Evolutionary conservation across 1,140 invertebrate species (phyloP), one percentile per base, ranked within the genome.

Genomic region (Penaeus chinensis): DNA sequence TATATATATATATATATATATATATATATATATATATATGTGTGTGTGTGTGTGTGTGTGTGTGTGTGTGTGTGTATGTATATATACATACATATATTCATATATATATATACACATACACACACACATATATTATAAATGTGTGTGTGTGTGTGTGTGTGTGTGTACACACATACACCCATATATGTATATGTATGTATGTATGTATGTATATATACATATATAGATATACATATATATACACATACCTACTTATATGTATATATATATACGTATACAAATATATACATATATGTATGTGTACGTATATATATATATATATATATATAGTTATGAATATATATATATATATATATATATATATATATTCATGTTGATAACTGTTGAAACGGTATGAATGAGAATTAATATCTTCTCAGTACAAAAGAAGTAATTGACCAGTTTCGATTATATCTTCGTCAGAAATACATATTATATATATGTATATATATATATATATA

Each of bases 21-120:
- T 66, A 66, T 66, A 66, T 66, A 66, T 66, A 71, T n/a, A 71
- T 18, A 71, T 71, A 66, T 66, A 66, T 66, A 66, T 66, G 27
- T 66, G 27, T 66, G 27, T 69, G 32, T 69, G 32, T 69, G 22
- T 69, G 22, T 69, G 22, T 69, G 22, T 69, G 22, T 69, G 22
- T 69, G 22, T 69, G 3, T 69, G 3, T 69, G 3, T 69, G 3
- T 69, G 3, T 69, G 3, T 69, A 22, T 69, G 16, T 66, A 18
- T 66, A 18, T 66, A 18, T 66, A 18, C 27, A 18, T 66, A 7
- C 27, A 66, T 66, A 66, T 18, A 66, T 66, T n/a, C 27, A 66
- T 18, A 66, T 66, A 66, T 66, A 66, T 66, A 66, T 4, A 3
- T 66, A 66, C 27, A 66, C 27, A 66, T 66, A 66, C 27, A 66